Base-by-base conservation (phyloP, 2,888 invertebrate species). In the Drosophila colorata region DNA sequence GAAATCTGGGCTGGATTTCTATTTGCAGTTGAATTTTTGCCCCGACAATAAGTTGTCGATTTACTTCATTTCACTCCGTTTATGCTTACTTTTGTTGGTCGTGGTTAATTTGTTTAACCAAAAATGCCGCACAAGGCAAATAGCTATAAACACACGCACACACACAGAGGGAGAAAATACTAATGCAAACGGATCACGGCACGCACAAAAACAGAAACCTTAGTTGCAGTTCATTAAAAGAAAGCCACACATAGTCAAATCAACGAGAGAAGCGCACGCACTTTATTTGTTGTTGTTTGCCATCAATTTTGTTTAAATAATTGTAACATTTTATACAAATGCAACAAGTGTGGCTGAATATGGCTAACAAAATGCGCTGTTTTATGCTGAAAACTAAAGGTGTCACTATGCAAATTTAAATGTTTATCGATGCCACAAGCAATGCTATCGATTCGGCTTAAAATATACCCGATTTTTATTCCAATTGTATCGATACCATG, bases 51-150 rank as follows among this genome's bases (percentile, higher is more conserved):
- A 78, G 38, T 38, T 41, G 67, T 41, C 33, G 38, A 61, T 56
- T 69, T 48, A 46, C 13, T 64, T 55, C 67, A 70, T 75, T 75
- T 78, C 69, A 65, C 79, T 64, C 58, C 57, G 49, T 74, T 74
- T 70, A 77, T 75, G 74, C 74, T 74, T 75, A 75, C 78, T 59
- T 63, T 52, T 52, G 44, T 56, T 79, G 35, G 76, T 61, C 48
- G 55, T 65, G 18, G 66, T 49, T 49, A 72, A 72, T 80, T 80
- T 80, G 72, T 83, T 87, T 80, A 87, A 87, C 80, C 87, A 84
- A 72, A 77, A 87, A 77, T 72, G 84, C 84, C 80, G 87, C 80
- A 83, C 64, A 85, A 69, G 53, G 67, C 73, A 77, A 63, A 67
- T 47, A 59, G 74, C 47, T 78, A 74, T 73, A 78, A 78, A 51